Conservation (phyloP, 2,888 invertebrate genomes). For the Mylabris sibirica region DNA sequence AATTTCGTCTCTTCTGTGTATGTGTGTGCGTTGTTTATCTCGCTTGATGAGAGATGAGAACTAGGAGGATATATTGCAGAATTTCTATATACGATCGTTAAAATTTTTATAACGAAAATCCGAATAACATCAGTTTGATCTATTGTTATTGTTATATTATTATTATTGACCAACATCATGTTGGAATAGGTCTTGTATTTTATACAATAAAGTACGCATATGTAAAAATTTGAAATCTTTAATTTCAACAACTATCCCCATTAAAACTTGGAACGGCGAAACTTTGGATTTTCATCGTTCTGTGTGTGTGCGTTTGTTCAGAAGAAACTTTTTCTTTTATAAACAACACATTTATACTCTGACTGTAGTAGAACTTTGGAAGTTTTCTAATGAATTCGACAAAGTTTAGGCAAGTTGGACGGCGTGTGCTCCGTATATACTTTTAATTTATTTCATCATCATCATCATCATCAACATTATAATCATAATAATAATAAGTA, state of each 20-base stretch:
- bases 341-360: background rate
- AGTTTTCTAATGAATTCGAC: slow-evolving; percentile 34
- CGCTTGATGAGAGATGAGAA: background rate
- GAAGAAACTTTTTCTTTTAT: slow-evolving; percentile 26
- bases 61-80: background rate
- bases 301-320: background rate
- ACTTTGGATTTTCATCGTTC: slow-evolving; percentile 28
- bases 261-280: slow-evolving; percentile 37
- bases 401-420: slow-evolving; percentile 21
- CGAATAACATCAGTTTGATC: slow-evolving; percentile 5
- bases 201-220: background rate
- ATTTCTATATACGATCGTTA: background rate
- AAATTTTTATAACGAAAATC: background rate
- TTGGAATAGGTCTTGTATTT: slow-evolving; percentile 11
- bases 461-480: background rate
- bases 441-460: slow-evolving; percentile 31
- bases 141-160: background rate
- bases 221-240: background rate
- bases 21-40: background rate
- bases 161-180: background rate
- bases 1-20: slow-evolving; percentile 28
- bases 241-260: slow-evolving; percentile 42
- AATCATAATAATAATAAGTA: no score
- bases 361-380: background rate
- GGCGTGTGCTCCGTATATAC: slow-evolving; percentile 20